Evolutionary conservation across 2,797 vertebrate genomes (phyloP).

Genomic region (Lutjanus campechanus): DNA sequence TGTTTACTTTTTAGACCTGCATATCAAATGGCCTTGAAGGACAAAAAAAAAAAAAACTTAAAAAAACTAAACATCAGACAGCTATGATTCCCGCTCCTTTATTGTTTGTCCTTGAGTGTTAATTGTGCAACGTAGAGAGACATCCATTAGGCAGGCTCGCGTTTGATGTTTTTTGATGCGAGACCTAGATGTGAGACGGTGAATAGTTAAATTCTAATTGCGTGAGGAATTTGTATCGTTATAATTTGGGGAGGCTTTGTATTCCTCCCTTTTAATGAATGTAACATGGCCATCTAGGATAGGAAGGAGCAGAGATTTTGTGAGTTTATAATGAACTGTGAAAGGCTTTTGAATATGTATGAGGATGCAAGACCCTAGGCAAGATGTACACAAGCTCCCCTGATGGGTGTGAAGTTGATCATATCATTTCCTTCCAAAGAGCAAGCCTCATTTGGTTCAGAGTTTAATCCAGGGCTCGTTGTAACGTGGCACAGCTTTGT

Average conservation of each 20-base stretch:
- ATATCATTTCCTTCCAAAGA: conserved; percentile 82
- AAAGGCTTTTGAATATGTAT: conserved; percentile 86
- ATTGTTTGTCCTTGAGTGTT: conserved; percentile 86
- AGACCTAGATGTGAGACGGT: conserved; percentile 81
- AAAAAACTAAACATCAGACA: conserved; percentile 67
- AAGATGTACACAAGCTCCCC: conserved; percentile 85
- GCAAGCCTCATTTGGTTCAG: conserved; percentile 75
- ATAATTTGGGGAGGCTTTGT: conserved; percentile 83
- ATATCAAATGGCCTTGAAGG: conserved; percentile 82
- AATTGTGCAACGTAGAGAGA: conserved; percentile 79
- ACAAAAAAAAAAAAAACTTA: conserved; percentile 46
- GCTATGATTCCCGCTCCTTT: conserved; percentile 71
- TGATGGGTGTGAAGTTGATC: conserved; percentile 85
- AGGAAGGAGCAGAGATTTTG: conserved; percentile 75
- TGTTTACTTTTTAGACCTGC: conserved; percentile 79
- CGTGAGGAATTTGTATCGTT: conserved; percentile 81
- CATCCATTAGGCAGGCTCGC: conserved; percentile 74
- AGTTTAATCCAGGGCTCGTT: conserved; percentile 73
- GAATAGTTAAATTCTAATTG: conserved; percentile 85
- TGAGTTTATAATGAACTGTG: conserved; percentile 83
- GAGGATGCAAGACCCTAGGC: conserved; percentile 83
- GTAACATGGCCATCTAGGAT: conserved; percentile 72
- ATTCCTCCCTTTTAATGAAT: conserved; percentile 82
- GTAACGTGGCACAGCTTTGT: conserved; percentile 51
- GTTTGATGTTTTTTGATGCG: conserved; percentile 85